Conservation (phyloP, 2,797 vertebrate genomes). For the Pipistrellus pipistrellus region DNA sequence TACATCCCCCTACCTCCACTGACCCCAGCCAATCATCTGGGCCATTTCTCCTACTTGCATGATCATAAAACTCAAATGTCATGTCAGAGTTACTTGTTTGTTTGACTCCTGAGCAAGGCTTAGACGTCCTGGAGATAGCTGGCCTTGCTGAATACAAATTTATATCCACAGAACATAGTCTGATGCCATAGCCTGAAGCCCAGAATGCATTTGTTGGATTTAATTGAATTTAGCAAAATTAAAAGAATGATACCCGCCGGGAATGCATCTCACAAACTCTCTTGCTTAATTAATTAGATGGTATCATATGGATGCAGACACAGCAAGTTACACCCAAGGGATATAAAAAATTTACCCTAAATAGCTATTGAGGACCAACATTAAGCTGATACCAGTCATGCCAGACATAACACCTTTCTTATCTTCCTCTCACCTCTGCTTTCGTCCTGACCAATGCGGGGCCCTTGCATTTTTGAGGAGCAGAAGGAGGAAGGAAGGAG, state of each 20-base stretch:
- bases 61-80: fast-evolving
- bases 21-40: neutral
- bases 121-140: neutral
- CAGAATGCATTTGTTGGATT: constrained; percentile 33
- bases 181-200: neutral
- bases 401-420: constrained; percentile 81
- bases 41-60: neutral
- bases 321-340: neutral
- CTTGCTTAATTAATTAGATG: constrained; percentile 27
- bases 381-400: constrained; percentile 75
- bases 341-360: constrained; percentile 55
- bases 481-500: constrained; percentile 33
- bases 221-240: constrained; percentile 58
- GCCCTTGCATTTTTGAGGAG: constrained; percentile 77
- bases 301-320: neutral
- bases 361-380: constrained; percentile 44
- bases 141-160: neutral
- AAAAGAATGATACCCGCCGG: neutral
- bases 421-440: constrained; percentile 80
- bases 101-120: neutral
- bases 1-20: neutral
- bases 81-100: neutral
- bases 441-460: constrained; percentile 76
- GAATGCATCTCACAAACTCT: constrained; percentile 35
- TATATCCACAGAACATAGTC: neutral